Evolutionary conservation across 2,888 invertebrate species (phyloP).

Genomic region (Disparrhopalites patrizii): DNA sequence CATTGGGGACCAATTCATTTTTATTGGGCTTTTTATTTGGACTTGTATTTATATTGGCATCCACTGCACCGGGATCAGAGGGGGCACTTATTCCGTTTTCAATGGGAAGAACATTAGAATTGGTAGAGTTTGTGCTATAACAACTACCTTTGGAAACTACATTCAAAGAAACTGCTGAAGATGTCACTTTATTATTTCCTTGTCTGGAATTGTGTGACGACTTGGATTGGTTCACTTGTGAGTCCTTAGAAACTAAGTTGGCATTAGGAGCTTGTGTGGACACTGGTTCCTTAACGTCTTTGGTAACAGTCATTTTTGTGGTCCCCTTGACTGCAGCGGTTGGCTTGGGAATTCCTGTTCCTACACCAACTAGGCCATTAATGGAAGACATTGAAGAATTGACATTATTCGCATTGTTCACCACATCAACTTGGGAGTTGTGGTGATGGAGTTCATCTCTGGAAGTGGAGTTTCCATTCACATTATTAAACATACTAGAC

Average conservation of each 20-base stretch:
- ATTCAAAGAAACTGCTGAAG: not conserved
- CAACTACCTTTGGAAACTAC: slow-evolving; percentile 1
- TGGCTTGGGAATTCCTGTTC: slow-evolving; percentile 80
- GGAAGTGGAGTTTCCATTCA: slow-evolving; percentile 27
- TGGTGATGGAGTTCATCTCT: slow-evolving; percentile 28
- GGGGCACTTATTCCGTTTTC: not conserved
- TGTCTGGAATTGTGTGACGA: not conserved
- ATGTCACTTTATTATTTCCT: not conserved
- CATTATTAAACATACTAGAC: slow-evolving; percentile 11
- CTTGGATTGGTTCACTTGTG: not conserved
- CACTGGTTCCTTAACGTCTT: slow-evolving; percentile 10
- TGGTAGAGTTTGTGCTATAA: not conserved
- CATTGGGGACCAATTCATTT: slow-evolving; percentile 25
- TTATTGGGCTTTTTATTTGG: slow-evolving; percentile 29
- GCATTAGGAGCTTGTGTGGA: slow-evolving; percentile 19
- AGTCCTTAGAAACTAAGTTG: slow-evolving; percentile 16
- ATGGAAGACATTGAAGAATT: slow-evolving; percentile 37
- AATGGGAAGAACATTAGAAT: not conserved
- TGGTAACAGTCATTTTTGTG: slow-evolving; percentile 57
- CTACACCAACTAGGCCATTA: slow-evolving; percentile 48
- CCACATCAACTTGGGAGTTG: slow-evolving; percentile 32
- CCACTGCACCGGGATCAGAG: not conserved
- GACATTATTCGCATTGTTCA: slow-evolving; percentile 16
- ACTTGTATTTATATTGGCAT: slow-evolving; percentile 1
- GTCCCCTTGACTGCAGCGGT: slow-evolving; percentile 89